Evolutionary conservation across 1,140 invertebrate species (phyloP), one percentile per base, ranked within the genome.

Genomic region (Macrobrachium nipponense): DNA sequence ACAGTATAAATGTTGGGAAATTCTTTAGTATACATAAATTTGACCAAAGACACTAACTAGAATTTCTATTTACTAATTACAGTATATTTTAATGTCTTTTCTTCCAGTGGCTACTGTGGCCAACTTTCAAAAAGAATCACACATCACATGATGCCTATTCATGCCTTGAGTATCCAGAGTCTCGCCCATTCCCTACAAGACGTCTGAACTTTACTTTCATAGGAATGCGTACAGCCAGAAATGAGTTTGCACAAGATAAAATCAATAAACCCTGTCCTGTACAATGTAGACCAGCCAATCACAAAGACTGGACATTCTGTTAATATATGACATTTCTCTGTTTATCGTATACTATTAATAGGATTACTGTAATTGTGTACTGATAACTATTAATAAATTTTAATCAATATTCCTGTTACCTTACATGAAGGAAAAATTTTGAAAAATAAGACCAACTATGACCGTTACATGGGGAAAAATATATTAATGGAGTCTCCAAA

Each of bases 111-210:
- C 78, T 86, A 8, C 80, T 87, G 44, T 87, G 86, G 86, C 86
- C 86, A 27, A 68, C 72, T 1, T 20, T 87, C n/a, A 59, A 64
- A 36, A 64, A 68, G 61, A 84, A 64, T 60, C 80, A 70, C 20
- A 75, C 78, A 11, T 62, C 86, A 7, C 86, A 87, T 27, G 86
- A 87, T 75, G 23, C 81, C 73, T 87, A 82, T 62, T 75, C 51
- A 59, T 87, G 86, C 73, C 14, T 44, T 14, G 17, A 64, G 10
- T 82, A 73, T 73, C 80, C 86, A 27, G 61, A 20, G 58, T 68
- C 80, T 36, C 60, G 59, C 51, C 78, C 87, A 72, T 76, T 87
- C 73, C 82, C 89, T 66, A 51, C 81, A 51, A 62, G 20, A 51
- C 68, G 84, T 43, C 27, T 43, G 14, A 80, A 80, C 64, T 44